Evolutionary conservation across 2,113 vertebrate species (phyloP).

Genomic region (Bubalus kerabau): DNA sequence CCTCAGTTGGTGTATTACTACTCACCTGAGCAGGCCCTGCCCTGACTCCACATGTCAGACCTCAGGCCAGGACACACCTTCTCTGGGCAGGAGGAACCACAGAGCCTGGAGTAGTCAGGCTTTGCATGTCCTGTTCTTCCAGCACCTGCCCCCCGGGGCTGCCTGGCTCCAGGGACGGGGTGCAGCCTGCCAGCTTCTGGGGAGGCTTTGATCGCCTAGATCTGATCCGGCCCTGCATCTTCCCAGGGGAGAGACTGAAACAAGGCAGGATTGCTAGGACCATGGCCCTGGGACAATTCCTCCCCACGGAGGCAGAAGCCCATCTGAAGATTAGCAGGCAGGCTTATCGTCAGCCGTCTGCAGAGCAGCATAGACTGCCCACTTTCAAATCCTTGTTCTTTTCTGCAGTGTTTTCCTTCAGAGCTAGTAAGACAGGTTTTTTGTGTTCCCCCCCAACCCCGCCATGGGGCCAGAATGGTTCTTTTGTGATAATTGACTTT

Average conservation of each 20-base stretch:
- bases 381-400: neutral
- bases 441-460: neutral
- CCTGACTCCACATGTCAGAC: accelerated
- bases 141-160: neutral
- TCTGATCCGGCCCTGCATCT: neutral
- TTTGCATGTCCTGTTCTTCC: accelerated
- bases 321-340: neutral
- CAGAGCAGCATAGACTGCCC: neutral
- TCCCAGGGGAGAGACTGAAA: accelerated
- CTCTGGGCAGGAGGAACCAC: neutral
- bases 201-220: accelerated
- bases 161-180: neutral
- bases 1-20: no score
- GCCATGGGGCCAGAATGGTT: neutral
- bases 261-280: neutral
- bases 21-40: neutral
- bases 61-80: neutral
- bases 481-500: neutral
- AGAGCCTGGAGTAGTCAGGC: neutral
- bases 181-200: neutral
- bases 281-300: neutral
- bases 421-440: neutral
- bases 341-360: accelerated
- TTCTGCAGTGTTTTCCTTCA: accelerated
- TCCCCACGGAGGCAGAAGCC: accelerated